Evolutionary conservation across 2,113 vertebrate genomes (phyloP).

Genomic region (Pionites leucogaster): DNA sequence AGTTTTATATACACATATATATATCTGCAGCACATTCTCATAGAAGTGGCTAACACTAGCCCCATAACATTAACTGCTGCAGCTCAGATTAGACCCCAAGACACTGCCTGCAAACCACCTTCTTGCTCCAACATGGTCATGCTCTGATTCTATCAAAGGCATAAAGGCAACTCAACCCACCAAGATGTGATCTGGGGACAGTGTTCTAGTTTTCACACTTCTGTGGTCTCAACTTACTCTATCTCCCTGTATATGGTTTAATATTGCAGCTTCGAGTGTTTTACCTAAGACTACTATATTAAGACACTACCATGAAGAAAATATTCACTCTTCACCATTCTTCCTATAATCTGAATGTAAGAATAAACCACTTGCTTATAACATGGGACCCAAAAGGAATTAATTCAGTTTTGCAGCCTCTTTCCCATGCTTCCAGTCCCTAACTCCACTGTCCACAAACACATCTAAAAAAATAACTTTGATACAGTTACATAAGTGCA

Average conservation of each 20-base stretch:
- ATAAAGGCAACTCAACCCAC: neutral
- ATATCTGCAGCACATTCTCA: neutral
- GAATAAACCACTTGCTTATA: neutral
- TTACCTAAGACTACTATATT: neutral
- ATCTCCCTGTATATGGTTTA: neutral
- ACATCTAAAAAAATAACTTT: neutral
- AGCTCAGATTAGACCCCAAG: neutral
- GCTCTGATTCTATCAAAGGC: neutral
- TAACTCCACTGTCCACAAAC: neutral
- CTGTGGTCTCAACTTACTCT: neutral
- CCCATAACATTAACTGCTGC: neutral
- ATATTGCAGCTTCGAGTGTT: neutral
- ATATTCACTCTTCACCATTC: neutral
- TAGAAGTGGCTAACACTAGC: neutral
- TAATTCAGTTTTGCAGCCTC: neutral
- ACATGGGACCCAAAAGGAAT: neutral
- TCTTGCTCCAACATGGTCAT: neutral
- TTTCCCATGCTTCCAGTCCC: neutral
- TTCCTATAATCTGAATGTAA: neutral
- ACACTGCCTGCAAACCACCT: neutral
- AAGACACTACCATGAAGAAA: neutral
- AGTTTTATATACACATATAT: fast-evolving
- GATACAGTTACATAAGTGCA: neutral
- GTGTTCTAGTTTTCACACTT: neutral
- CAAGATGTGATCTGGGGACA: neutral